A percentile compares a stretch with the other conserved stretches of the same genome.
Evolutionary conservation across 2,888 invertebrate genomes (phyloP).

Genomic region (Brenthis daphne): DNA sequence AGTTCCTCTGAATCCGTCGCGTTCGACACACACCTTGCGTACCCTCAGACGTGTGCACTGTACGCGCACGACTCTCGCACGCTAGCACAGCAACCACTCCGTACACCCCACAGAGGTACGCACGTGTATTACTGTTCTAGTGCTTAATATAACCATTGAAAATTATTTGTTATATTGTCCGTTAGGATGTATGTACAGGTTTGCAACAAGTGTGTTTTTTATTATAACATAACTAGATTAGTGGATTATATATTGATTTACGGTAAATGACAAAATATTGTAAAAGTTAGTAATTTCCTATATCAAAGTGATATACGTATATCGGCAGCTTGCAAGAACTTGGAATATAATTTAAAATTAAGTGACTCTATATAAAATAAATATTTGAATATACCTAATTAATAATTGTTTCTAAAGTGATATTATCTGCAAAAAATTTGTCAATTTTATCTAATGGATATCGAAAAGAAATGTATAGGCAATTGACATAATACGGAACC

Average conservation of each 20-base stretch:
- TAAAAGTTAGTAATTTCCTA: background rate
- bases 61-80: constrained; percentile 44
- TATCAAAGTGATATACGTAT: background rate
- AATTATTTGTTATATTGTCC: background rate
- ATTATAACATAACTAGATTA: background rate
- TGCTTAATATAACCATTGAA: constrained; percentile 12
- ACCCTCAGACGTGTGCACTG: constrained; percentile 35
- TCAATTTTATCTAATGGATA: background rate
- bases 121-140: constrained; percentile 50
- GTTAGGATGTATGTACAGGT: background rate
- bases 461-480: background rate
- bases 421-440: background rate
- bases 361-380: no score
- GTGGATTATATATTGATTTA: constrained; percentile 1
- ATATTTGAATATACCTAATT: background rate
- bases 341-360: no score
- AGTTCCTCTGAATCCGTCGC: constrained; percentile 75
- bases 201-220: constrained; percentile 16
- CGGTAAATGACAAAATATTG: background rate
- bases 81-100: constrained; percentile 44
- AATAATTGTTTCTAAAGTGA: constrained; percentile 1
- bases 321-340: no score
- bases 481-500: constrained; percentile 18
- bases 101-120: constrained; percentile 63
- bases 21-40: constrained; percentile 58